Conservation (phyloP, 2,888 invertebrate species). For the Tholera decimalis region DNA sequence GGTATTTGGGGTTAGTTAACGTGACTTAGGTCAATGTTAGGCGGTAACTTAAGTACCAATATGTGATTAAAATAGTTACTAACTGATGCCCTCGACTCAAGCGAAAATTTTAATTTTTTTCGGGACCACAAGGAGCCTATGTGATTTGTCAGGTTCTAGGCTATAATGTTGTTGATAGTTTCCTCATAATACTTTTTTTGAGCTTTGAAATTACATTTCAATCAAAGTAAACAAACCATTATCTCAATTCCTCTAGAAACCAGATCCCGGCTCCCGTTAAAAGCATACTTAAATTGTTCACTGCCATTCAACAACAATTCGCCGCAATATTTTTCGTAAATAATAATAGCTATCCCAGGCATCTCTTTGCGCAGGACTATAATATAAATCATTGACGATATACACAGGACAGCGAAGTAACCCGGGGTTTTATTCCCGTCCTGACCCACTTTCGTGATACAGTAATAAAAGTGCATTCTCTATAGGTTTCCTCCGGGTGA, state of each 20-base stretch:
- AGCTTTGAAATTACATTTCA: constrained; percentile 5
- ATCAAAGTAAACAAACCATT: constrained; percentile 13
- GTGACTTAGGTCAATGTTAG: constrained; percentile 8
- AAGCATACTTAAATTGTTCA: constrained; percentile 26
- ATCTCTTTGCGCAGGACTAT: constrained; percentile 62
- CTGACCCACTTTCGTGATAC: constrained; percentile 68
- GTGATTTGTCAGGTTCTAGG: too few species aligned
- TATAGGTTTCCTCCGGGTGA: constrained; percentile 60
- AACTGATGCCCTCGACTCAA: too few species aligned
- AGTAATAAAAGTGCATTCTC: constrained; percentile 72
- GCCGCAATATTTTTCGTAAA: constrained; percentile 35
- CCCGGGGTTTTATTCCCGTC: constrained; percentile 67
- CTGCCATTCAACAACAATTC: constrained; percentile 11
- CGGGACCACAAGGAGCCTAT: too few species aligned
- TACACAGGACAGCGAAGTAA: constrained; percentile 61
- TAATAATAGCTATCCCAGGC: constrained; percentile 58
- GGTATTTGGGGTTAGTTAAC: constrained; percentile 15
- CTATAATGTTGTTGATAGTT: neutral
- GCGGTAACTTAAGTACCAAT: neutral
- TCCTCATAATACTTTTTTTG: neutral
- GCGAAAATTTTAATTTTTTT: too few species aligned
- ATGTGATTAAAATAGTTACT: too few species aligned
- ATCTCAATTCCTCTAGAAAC: neutral
- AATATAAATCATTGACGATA: constrained; percentile 73
- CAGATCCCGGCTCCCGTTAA: constrained; percentile 11